phyloP scores from a whole-genome alignment of 2,888 invertebrate genomes.

The Tridacna crocea region DNA sequence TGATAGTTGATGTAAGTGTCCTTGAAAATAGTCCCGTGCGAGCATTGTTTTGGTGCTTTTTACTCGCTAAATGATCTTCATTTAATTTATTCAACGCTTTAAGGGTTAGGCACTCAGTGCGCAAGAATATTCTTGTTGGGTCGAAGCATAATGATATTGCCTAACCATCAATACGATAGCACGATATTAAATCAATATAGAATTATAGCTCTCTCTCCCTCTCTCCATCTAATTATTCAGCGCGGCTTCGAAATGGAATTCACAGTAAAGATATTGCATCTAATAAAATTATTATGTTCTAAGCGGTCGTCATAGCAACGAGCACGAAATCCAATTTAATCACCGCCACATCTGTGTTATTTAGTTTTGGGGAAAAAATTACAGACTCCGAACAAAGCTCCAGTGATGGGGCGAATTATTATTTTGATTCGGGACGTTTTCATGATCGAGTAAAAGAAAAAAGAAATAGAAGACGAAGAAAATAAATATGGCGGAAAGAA shows the following conservation, averaged over 20 bases:
- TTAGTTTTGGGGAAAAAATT: slow-evolving; percentile 58
- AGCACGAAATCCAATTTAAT: slow-evolving; percentile 67
- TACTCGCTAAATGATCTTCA: too few relatives aligned
- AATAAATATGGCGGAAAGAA: slow-evolving; percentile 29
- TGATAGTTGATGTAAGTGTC: too few relatives aligned
- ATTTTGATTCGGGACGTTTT: slow-evolving; percentile 46
- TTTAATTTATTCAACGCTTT: too few relatives aligned
- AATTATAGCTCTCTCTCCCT: slow-evolving; percentile 57
- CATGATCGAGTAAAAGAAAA: slow-evolving; percentile 27
- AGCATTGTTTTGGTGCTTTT: too few relatives aligned
- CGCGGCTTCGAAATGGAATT: slow-evolving; percentile 63
- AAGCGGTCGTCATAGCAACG: slow-evolving; percentile 61
- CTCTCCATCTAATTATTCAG: slow-evolving; percentile 63
- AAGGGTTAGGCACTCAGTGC: background rate
- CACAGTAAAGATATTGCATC: slow-evolving; percentile 66
- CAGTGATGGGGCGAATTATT: slow-evolving; percentile 42
- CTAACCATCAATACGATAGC: slow-evolving; percentile 41
- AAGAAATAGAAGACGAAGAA: background rate
- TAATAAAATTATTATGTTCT: slow-evolving; percentile 70
- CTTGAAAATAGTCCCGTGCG: slow-evolving; percentile 10
- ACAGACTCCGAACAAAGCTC: slow-evolving; percentile 55
- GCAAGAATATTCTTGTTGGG: slow-evolving; percentile 12
- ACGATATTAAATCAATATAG: slow-evolving; percentile 64
- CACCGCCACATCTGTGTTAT: slow-evolving; percentile 65
- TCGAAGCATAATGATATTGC: slow-evolving; percentile 53